These are phyloP conservation scores for Abrostola triplasia DNA, from an alignment of 2,888 invertebrate species.

Conservation along the genomic window DNA sequence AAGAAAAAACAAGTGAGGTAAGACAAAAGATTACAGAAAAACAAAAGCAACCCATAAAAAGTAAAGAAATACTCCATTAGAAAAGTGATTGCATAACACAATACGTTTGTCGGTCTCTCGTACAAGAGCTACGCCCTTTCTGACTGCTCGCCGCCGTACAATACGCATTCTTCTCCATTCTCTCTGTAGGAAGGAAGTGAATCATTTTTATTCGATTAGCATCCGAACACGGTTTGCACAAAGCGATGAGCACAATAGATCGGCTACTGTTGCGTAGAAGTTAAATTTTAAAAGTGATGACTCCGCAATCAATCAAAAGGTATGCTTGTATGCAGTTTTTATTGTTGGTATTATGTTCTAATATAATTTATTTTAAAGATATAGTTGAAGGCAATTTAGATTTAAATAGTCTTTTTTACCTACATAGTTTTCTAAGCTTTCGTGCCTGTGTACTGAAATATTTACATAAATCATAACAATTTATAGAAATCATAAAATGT, in stretches of 20 bases:
- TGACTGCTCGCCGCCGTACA: conserved; percentile 59
- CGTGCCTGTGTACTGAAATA: no score
- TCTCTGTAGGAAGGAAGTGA: conserved; percentile 76
- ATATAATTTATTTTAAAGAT: no score
- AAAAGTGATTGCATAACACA: conserved; percentile 51
- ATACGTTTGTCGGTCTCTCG: conserved; percentile 63
- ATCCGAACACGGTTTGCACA: conserved; percentile 60
- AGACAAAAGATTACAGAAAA: conserved; percentile 9
- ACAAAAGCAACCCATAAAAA: no score
- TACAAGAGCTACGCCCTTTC: conserved; percentile 65
- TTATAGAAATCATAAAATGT: no score
- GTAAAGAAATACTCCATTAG: conserved; percentile 18
- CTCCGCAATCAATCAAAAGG: conserved; percentile 52
- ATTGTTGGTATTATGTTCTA: background rate
- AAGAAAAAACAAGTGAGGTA: conserved; percentile 4
- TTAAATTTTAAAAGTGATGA: conserved; percentile 51
- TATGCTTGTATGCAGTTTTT: conserved; percentile 7
- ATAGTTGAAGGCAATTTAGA: no score
- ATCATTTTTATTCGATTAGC: conserved; percentile 80
- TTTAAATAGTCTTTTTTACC: no score
- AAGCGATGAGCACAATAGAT: conserved; percentile 60
- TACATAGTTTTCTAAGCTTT: no score
- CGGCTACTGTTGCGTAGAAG: conserved; percentile 65
- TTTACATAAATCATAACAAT: no score
- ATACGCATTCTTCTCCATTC: conserved; percentile 58